Conservation (phyloP, 2,113 vertebrate species). For the Seriola rivoliana region DNA sequence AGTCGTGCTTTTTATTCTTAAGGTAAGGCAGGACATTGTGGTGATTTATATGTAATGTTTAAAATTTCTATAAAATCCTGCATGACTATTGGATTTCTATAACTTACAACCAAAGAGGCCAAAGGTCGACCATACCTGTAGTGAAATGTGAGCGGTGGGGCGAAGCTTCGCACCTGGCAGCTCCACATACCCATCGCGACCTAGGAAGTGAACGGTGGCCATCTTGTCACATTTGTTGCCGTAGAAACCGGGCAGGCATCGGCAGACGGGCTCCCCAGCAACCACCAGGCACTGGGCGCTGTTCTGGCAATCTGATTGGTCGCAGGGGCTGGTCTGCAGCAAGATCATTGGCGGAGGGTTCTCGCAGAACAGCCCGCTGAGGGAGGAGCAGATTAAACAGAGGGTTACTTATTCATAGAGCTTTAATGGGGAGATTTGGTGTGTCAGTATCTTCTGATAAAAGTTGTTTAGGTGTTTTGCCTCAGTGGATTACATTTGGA, state of each 20-base stretch:
- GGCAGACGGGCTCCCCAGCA: constrained; percentile 93
- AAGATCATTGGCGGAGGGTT: constrained; percentile 96
- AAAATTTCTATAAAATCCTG: background rate
- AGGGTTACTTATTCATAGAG: constrained; percentile 41
- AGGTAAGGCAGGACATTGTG: background rate
- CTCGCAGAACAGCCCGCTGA: constrained; percentile 94
- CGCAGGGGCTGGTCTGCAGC: constrained; percentile 97
- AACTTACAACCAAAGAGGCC: background rate
- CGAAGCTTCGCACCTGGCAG: constrained; percentile 90
- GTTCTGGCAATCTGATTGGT: constrained; percentile 95
- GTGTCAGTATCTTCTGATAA: constrained; percentile 8
- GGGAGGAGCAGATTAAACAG: constrained; percentile 16
- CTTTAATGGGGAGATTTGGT: constrained; percentile 40
- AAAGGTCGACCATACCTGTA: constrained; percentile 87
- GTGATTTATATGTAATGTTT: background rate
- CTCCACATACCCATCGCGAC: constrained; percentile 93
- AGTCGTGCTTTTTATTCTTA: background rate
- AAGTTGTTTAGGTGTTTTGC: constrained; percentile 24
- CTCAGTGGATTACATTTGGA: background rate
- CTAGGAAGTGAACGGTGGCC: constrained; percentile 94
- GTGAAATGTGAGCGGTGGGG: constrained; percentile 94
- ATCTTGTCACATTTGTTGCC: constrained; percentile 95
- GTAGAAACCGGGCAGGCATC: constrained; percentile 93
- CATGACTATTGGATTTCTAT: background rate
- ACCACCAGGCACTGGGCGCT: constrained; percentile 92